phyloP scores from a whole-genome alignment of 2,797 vertebrate genomes.

The Lithobates pipiens region DNA sequence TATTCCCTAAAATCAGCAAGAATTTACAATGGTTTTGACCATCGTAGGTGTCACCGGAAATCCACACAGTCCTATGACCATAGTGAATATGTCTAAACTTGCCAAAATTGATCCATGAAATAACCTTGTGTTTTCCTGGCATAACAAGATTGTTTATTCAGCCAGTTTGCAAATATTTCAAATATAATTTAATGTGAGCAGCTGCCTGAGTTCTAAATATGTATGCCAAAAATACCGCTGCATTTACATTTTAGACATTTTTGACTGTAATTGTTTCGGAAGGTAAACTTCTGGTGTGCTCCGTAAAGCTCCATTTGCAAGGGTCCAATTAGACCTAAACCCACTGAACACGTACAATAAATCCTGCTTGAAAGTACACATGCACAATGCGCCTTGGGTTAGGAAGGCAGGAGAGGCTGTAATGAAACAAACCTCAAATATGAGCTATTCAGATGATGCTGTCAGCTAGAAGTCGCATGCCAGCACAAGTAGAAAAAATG shows the following conservation, averaged over 20 bases:
- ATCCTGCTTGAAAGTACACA: slow-evolving; percentile 73
- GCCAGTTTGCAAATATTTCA: not conserved
- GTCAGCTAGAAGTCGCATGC: slow-evolving; percentile 62
- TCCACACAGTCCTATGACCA: not conserved
- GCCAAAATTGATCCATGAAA: not conserved
- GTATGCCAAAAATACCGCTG: slow-evolving; percentile 34
- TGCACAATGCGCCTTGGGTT: slow-evolving; percentile 70
- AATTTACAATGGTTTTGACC: not conserved
- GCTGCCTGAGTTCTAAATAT: slow-evolving; percentile 1
- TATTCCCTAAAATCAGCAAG: not conserved
- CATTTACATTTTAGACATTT: not conserved
- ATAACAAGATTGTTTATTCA: not conserved
- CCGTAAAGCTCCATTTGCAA: slow-evolving; percentile 57
- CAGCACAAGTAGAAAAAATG: slow-evolving; percentile 36
- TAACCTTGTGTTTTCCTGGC: not conserved
- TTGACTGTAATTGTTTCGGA: slow-evolving; percentile 63
- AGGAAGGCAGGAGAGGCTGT: slow-evolving; percentile 67
- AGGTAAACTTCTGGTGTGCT: slow-evolving; percentile 67
- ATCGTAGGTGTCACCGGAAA: not conserved
- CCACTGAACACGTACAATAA: slow-evolving; percentile 69
- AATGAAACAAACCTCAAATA: slow-evolving; percentile 63
- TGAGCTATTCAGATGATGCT: slow-evolving; percentile 62
- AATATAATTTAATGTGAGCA: not conserved
- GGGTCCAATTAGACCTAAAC: slow-evolving; percentile 69
- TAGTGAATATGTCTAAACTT: not conserved